phyloP scores from a whole-genome alignment of 1,140 invertebrate species.

The Stratiolaelaps scimitus region DNA sequence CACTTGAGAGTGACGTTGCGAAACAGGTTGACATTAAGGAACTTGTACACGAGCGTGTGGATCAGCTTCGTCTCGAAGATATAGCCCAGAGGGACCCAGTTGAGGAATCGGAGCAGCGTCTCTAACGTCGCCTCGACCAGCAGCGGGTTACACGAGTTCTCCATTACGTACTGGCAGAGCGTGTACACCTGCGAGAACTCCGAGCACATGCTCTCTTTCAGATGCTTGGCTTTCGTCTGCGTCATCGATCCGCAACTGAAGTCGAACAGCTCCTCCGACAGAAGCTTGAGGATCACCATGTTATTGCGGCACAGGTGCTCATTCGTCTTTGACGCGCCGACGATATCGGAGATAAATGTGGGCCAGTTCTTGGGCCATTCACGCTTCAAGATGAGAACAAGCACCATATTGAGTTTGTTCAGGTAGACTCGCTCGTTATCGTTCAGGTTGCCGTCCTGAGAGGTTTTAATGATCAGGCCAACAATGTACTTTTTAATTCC shows the following conservation, averaged over 20 bases:
- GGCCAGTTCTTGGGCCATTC: slow-evolving; percentile 99
- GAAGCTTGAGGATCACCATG: slow-evolving; percentile 91
- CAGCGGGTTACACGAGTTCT: slow-evolving; percentile 90
- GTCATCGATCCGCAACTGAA: slow-evolving; percentile 95
- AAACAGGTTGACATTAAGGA: slow-evolving; percentile 92
- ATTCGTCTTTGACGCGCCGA: slow-evolving; percentile 95
- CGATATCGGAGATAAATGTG: slow-evolving; percentile 95
- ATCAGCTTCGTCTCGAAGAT: slow-evolving; percentile 99
- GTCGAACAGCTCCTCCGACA: slow-evolving; percentile 97
- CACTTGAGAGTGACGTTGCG: slow-evolving; percentile 96
- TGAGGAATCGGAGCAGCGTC: slow-evolving; percentile 88
- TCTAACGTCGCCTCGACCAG: slow-evolving; percentile 86
- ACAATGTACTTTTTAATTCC: slow-evolving; percentile 98
- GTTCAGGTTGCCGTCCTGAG: slow-evolving; percentile 72
- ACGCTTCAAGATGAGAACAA: slow-evolving; percentile 94
- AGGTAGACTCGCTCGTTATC: slow-evolving; percentile 92
- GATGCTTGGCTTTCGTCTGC: slow-evolving; percentile 94
- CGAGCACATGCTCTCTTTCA: slow-evolving; percentile 99
- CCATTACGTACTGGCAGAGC: slow-evolving; percentile 93
- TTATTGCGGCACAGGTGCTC: slow-evolving; percentile 99
- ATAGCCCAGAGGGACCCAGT: slow-evolving; percentile 98
- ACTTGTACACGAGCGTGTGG: slow-evolving; percentile 84
- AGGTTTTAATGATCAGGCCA: slow-evolving; percentile 94
- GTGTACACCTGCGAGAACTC: slow-evolving; percentile 97
- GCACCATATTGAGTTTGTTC: slow-evolving; percentile 96